These are phyloP conservation scores for Campoplex nolae DNA, from an alignment of 2,888 invertebrate genomes.

Conservation along the genomic window DNA sequence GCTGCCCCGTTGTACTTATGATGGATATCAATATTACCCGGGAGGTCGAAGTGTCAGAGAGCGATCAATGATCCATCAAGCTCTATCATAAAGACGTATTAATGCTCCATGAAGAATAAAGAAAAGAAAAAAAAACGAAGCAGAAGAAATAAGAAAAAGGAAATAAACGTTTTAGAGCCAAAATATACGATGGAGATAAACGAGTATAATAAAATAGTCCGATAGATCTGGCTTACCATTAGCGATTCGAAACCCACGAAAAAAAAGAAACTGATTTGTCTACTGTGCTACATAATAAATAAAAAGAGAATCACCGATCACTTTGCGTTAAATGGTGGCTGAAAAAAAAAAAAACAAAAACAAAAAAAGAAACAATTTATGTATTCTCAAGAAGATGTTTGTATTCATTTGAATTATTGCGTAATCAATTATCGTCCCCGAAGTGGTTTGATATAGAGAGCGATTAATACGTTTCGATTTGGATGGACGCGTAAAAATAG, in stretches of 20 bases:
- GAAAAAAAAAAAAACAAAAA: background rate
- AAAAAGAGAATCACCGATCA: constrained; percentile 20
- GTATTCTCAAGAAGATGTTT: constrained; percentile 1
- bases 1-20: constrained; percentile 51
- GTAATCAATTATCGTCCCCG: constrained; percentile 34
- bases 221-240: constrained; percentile 47
- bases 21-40: constrained; percentile 69
- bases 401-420: constrained; percentile 36
- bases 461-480: background rate
- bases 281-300: constrained; percentile 34
- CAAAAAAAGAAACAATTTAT: background rate
- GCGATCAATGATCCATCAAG: constrained; percentile 66
- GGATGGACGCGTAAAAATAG: background rate
- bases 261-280: constrained; percentile 32
- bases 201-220: constrained; percentile 53
- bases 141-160: constrained; percentile 4
- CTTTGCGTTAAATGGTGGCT: constrained; percentile 41
- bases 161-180: constrained; percentile 8
- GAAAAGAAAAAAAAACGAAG: constrained; percentile 3
- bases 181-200: constrained; percentile 48
- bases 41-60: constrained; percentile 59
- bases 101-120: constrained; percentile 51
- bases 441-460: constrained; percentile 9
- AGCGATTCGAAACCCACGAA: constrained; percentile 49
- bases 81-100: constrained; percentile 69